These are phyloP conservation scores for Sebastes nivosus DNA, from an alignment of 2,797 vertebrate species.

Conservation along the genomic window DNA sequence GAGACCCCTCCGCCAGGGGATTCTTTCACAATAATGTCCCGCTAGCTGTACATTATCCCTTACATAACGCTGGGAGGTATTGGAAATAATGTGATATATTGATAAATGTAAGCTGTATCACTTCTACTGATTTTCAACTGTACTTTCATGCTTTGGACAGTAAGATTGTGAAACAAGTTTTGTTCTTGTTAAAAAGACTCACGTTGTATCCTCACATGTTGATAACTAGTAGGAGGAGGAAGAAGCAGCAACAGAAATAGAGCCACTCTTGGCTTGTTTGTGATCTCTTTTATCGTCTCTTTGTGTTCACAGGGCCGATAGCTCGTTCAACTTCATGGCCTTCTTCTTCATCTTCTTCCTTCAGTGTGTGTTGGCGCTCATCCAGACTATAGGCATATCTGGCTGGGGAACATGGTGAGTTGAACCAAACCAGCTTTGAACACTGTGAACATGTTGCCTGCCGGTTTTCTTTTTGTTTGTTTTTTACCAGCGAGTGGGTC, in stretches of 20 bases:
- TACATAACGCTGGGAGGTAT: neutral
- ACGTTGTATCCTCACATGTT: neutral
- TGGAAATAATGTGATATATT: neutral
- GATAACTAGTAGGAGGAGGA: constrained; percentile 9
- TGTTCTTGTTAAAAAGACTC: neutral
- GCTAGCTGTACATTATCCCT: too few relatives aligned
- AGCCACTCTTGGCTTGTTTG: neutral
- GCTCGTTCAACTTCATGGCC: constrained; percentile 97
- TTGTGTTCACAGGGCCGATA: constrained; percentile 87
- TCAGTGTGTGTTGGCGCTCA: constrained; percentile 87
- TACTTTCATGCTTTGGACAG: neutral
- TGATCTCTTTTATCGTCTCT: neutral
- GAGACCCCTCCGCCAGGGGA: too few relatives aligned
- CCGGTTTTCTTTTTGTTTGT: neutral
- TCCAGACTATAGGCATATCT: constrained; percentile 89
- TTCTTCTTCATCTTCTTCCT: constrained; percentile 97
- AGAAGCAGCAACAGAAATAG: constrained; percentile 23
- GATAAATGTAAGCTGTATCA: neutral
- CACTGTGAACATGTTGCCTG: neutral
- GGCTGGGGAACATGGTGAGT: constrained; percentile 95
- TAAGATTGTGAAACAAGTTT: neutral
- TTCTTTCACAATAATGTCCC: too few relatives aligned
- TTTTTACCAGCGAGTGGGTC: neutral
- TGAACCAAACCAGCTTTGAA: constrained; percentile 7
- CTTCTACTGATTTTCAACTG: neutral